A percentile compares a stretch with the other conserved stretches of the same genome.
Evolutionary conservation across 1,140 invertebrate species (phyloP).

Genomic region (Steinernema khuongi): DNA sequence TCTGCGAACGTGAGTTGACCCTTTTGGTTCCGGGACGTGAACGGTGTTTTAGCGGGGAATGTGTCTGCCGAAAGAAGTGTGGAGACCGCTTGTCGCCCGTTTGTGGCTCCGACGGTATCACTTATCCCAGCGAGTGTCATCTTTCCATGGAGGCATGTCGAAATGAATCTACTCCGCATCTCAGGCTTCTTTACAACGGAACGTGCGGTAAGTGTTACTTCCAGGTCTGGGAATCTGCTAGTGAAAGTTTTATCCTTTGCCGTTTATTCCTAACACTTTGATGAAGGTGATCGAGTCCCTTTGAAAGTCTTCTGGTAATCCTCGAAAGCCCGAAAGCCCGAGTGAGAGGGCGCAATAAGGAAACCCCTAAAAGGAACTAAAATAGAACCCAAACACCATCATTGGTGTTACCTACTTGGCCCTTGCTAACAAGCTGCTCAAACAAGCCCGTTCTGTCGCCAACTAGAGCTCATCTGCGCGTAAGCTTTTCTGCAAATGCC

Average conservation of each 20-base stretch:
- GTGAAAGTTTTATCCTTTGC: conserved; percentile 15
- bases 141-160: conserved; percentile 57
- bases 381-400: too few relatives aligned
- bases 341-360: neutral
- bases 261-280: too few relatives aligned
- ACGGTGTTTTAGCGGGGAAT: conserved; percentile 14
- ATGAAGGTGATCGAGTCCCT: too few relatives aligned
- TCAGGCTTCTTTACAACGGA: conserved; percentile 20
- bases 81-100: conserved; percentile 63
- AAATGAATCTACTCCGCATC: neutral
- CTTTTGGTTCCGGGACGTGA: too few relatives aligned
- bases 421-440: too few relatives aligned
- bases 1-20: neutral
- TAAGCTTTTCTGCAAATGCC: neutral
- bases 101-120: conserved; percentile 73
- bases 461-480: too few relatives aligned
- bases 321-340: too few relatives aligned
- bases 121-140: conserved; percentile 72
- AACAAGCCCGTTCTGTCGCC: too few relatives aligned
- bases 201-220: conserved; percentile 22
- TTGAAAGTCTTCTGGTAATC: too few relatives aligned
- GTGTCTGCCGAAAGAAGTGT: conserved; percentile 26
- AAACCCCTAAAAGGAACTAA: too few relatives aligned
- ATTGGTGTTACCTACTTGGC: too few relatives aligned
- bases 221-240: neutral